phyloP scores from a whole-genome alignment of 2,113 vertebrate genomes.

The Pachycephala philippinensis region DNA sequence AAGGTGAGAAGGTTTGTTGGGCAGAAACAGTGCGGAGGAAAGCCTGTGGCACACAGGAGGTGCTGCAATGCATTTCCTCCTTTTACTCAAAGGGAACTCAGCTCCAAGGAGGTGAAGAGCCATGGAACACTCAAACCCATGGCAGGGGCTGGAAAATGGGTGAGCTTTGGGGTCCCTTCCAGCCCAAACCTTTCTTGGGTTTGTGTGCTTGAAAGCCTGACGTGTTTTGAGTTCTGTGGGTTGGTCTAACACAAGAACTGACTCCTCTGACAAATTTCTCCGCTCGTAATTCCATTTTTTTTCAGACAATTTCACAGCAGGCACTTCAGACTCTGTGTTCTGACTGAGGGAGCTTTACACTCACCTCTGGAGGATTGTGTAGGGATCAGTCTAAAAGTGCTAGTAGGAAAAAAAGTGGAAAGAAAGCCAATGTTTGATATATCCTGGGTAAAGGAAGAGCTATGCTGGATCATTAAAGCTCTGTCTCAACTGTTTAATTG shows the following conservation, averaged over 20 bases:
- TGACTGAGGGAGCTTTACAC: neutral
- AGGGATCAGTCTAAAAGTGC: neutral
- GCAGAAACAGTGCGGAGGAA: neutral
- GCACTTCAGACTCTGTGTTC: neutral
- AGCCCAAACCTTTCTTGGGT: neutral
- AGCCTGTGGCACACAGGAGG: neutral
- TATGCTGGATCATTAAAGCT: neutral
- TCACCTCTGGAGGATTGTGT: neutral
- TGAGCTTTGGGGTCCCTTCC: neutral
- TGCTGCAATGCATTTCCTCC: neutral
- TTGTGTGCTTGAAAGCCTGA: neutral
- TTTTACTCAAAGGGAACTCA: neutral
- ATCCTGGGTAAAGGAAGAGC: neutral
- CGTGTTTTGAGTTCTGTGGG: neutral
- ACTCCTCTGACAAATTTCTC: neutral
- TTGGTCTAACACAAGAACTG: neutral
- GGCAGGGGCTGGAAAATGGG: neutral
- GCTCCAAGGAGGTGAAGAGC: neutral
- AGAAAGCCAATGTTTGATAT: neutral
- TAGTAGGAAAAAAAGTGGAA: neutral
- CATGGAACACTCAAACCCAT: neutral
- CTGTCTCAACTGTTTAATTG: neutral
- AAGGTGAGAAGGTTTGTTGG: neutral
- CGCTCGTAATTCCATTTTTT: neutral
- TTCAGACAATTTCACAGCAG: neutral